Conservation (phyloP, 2,888 invertebrate genomes). For the Amphipyra berbera region DNA sequence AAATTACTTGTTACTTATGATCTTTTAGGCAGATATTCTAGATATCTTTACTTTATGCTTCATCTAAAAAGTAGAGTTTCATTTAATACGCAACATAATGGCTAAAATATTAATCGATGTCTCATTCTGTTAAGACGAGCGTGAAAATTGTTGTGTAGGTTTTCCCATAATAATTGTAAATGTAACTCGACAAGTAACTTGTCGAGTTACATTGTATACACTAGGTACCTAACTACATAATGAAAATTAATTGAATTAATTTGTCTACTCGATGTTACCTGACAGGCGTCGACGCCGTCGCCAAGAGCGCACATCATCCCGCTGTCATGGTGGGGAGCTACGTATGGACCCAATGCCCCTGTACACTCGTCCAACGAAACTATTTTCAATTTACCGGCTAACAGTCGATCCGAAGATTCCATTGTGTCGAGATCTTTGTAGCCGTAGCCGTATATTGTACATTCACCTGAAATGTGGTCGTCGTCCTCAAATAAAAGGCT, state of each 20-base stretch:
- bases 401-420: slow-evolving; percentile 69
- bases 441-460: slow-evolving; percentile 82
- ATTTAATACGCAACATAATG: too few species aligned
- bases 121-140: too few species aligned
- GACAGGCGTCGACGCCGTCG: slow-evolving; percentile 80
- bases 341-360: slow-evolving; percentile 68
- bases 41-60: too few species aligned
- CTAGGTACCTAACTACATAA: slow-evolving; percentile 4
- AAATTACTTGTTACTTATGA: too few species aligned
- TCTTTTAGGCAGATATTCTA: too few species aligned
- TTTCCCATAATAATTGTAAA: too few species aligned
- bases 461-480: slow-evolving; percentile 73
- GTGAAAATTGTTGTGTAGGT: too few species aligned
- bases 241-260: slow-evolving; percentile 26
- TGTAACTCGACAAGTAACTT: too few species aligned
- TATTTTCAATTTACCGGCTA: slow-evolving; percentile 72
- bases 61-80: too few species aligned
- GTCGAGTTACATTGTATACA: too few species aligned
- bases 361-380: slow-evolving; percentile 81
- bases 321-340: slow-evolving; percentile 73
- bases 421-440: slow-evolving; percentile 60
- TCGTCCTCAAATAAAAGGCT: slow-evolving; percentile 21
- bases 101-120: too few species aligned
- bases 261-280: slow-evolving; percentile 66
- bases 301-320: slow-evolving; percentile 86